Evolutionary conservation across 2,888 invertebrate genomes (phyloP).

Genomic region (Crematogaster levior): DNA sequence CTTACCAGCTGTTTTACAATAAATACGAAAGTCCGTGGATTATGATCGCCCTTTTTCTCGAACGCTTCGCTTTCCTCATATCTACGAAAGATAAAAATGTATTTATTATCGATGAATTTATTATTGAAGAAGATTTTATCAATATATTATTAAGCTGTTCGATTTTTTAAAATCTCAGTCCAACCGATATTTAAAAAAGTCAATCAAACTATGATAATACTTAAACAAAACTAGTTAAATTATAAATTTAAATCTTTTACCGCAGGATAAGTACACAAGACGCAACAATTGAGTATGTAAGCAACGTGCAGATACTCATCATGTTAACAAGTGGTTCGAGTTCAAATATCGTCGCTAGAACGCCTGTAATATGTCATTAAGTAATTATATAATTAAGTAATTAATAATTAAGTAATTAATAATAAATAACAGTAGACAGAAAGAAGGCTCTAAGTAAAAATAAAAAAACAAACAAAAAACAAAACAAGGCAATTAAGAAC

Average conservation of each 20-base stretch:
- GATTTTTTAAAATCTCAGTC: neutral
- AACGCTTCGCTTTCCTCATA: conserved; percentile 84
- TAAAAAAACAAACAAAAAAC: too few species aligned
- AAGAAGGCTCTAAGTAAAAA: too few species aligned
- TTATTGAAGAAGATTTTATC: neutral
- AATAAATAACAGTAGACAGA: too few species aligned
- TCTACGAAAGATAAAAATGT: conserved; percentile 74
- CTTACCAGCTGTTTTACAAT: conserved; percentile 85
- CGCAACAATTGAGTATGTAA: conserved; percentile 96
- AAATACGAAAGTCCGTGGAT: conserved; percentile 76
- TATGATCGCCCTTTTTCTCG: conserved; percentile 82
- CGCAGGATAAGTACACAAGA: conserved; percentile 94
- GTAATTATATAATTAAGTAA: neutral
- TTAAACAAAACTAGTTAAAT: neutral
- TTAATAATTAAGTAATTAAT: too few species aligned
- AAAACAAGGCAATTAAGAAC: too few species aligned
- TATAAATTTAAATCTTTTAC: conserved; percentile 83
- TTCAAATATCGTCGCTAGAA: conserved; percentile 94
- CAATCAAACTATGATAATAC: neutral
- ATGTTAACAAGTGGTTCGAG: conserved; percentile 94
- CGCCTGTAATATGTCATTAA: conserved; percentile 86
- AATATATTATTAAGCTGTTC: neutral
- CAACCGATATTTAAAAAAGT: neutral
- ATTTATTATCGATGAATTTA: neutral
- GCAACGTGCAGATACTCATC: conserved; percentile 95